These are phyloP conservation scores for Nomada fabriciana DNA, from an alignment of 2,888 invertebrate genomes.

Conservation along the genomic window DNA sequence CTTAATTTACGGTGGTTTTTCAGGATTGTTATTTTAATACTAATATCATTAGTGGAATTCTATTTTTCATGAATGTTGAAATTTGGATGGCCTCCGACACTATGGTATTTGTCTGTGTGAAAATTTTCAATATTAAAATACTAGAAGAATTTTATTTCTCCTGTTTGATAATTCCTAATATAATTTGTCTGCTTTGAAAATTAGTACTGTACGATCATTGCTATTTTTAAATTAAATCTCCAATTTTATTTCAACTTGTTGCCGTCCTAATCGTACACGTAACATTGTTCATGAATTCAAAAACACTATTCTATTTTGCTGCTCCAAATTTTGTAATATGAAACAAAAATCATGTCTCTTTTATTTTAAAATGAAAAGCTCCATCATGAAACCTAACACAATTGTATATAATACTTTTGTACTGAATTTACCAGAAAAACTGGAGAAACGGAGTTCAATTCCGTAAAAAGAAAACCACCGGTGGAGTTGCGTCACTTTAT, in stretches of 20 bases:
- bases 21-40: neutral
- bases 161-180: no score
- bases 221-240: no score
- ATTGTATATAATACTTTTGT: neutral
- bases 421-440: neutral
- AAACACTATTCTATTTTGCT: neutral
- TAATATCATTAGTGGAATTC: neutral
- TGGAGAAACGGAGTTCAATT: neutral
- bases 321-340: neutral
- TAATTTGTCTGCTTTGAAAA: no score
- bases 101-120: no score
- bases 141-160: no score
- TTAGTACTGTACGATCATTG: no score
- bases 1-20: neutral
- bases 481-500: no score
- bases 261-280: neutral
- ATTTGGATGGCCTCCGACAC: no score
- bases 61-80: no score
- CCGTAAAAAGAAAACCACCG: neutral
- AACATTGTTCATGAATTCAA: neutral
- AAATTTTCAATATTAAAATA: no score
- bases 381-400: neutral
- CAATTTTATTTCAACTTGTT: no score
- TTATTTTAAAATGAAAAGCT: neutral
- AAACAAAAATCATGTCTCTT: neutral